A percentile compares a stretch with the other conserved stretches of the same genome.
phyloP scores from a whole-genome alignment of 1,140 invertebrate species.

The Arctopsyche grandis region DNA sequence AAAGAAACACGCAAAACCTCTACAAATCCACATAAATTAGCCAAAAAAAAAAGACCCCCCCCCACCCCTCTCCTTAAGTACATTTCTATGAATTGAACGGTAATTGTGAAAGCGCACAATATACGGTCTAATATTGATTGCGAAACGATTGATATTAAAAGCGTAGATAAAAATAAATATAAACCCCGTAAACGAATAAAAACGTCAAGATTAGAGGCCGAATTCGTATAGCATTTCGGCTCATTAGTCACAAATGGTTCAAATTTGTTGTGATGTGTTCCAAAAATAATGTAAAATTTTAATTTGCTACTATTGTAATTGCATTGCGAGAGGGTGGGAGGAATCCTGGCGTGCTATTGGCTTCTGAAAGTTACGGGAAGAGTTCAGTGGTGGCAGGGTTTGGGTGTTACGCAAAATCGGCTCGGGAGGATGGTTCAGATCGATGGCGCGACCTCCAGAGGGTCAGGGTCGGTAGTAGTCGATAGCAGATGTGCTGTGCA shows the following conservation, averaged over 20 bases:
- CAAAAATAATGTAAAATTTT: too few relatives aligned
- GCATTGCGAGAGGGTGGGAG: too few relatives aligned
- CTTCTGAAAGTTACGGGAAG: background rate
- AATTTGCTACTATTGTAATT: too few relatives aligned
- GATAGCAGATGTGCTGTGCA: constrained; percentile 34
- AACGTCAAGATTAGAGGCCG: background rate
- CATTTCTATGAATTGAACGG: too few relatives aligned
- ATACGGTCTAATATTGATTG: background rate
- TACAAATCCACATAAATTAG: too few relatives aligned
- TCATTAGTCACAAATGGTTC: background rate
- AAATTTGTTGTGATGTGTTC: too few relatives aligned
- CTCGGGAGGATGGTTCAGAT: constrained; percentile 21
- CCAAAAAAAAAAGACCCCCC: too few relatives aligned
- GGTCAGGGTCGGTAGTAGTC: constrained; percentile 34
- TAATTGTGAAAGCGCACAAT: too few relatives aligned
- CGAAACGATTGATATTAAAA: background rate
- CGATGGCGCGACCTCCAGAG: constrained; percentile 33
- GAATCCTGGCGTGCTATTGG: too few relatives aligned
- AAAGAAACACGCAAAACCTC: too few relatives aligned
- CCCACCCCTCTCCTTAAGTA: too few relatives aligned
- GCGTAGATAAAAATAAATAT: constrained; percentile 11
- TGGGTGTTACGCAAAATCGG: background rate
- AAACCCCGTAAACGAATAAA: constrained; percentile 3
- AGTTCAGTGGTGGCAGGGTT: background rate
- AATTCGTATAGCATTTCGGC: background rate